Conservation (phyloP, 35 echinoderm and acorn worm genomes). For the Apostichopus japonicus region DNA sequence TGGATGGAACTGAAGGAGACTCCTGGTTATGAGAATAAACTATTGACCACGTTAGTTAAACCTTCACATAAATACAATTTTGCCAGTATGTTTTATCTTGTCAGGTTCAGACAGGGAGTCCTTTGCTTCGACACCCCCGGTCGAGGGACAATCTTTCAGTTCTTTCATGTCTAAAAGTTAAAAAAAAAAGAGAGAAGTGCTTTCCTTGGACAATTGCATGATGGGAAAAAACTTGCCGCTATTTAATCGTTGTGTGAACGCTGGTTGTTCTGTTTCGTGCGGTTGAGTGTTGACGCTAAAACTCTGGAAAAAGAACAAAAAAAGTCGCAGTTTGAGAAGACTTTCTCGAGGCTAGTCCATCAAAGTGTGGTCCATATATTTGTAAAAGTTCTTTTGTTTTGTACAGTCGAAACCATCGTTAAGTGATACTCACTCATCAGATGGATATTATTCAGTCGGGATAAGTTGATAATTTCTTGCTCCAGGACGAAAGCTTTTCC, state of each 20-base stretch:
- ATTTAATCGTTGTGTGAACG: conserved; percentile 13
- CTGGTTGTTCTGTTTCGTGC: neutral
- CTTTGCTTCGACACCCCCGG: neutral
- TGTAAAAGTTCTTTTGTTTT: neutral
- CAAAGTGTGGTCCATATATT: neutral
- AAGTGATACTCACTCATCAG: no score
- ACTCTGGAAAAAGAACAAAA: no score
- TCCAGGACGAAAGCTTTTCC: no score
- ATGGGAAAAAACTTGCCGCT: neutral
- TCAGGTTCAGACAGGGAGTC: neutral
- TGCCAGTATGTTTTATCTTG: neutral
- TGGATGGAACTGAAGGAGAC: conserved; percentile 45
- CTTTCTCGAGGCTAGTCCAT: neutral
- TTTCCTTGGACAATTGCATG: neutral
- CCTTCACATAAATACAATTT: no score
- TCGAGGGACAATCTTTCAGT: neutral
- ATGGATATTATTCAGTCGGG: no score
- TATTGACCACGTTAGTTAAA: neutral
- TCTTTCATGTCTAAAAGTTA: neutral
- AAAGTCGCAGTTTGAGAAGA: neutral
- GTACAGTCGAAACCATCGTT: neutral
- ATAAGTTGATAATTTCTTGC: no score
- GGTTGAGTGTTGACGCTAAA: neutral
- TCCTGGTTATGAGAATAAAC: conserved; percentile 51
- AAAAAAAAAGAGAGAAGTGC: neutral